phyloP scores from a whole-genome alignment of 2,797 vertebrate genomes.

The Pipistrellus pipistrellus region DNA sequence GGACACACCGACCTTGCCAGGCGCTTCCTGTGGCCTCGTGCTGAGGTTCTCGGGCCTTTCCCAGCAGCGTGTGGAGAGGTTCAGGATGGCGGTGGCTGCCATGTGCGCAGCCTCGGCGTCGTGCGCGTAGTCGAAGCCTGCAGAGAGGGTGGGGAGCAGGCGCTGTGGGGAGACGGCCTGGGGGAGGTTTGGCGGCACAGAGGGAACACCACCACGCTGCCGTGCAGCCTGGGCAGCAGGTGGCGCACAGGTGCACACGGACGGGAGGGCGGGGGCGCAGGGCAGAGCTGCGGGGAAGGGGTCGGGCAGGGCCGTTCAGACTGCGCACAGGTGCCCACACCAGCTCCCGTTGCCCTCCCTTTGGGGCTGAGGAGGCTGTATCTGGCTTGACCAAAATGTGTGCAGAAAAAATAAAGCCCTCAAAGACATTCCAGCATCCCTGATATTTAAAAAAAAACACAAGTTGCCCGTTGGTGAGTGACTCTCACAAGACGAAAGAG shows the following conservation, averaged over 20 bases:
- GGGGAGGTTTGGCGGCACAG: slow-evolving; percentile 90
- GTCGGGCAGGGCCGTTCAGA: fast-evolving
- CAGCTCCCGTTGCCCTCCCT: background rate
- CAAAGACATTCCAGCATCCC: background rate
- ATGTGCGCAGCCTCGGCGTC: slow-evolving; percentile 98
- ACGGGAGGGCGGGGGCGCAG: background rate
- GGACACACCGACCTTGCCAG: slow-evolving; percentile 89
- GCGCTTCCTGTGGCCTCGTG: slow-evolving; percentile 92
- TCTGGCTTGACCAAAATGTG: background rate
- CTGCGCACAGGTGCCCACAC: background rate
- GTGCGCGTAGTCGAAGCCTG: slow-evolving; percentile 96
- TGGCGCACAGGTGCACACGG: background rate
- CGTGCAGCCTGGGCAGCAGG: fast-evolving
- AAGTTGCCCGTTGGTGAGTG: background rate
- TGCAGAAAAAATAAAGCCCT: slow-evolving; percentile 22
- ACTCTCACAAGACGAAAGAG: background rate
- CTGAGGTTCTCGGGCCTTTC: slow-evolving; percentile 98
- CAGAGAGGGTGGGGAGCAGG: slow-evolving; percentile 92
- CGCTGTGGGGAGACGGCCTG: slow-evolving; percentile 92
- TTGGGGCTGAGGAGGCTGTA: background rate
- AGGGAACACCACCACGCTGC: slow-evolving; percentile 82
- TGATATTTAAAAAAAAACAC: background rate
- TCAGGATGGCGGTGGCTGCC: slow-evolving; percentile 98
- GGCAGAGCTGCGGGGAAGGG: fast-evolving
- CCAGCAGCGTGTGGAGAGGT: slow-evolving; percentile 99